A percentile compares a stretch with the other conserved stretches of the same genome.
Evolutionary conservation across 2,113 vertebrate species (phyloP).

Genomic region (Chlorocebus sabaeus): DNA sequence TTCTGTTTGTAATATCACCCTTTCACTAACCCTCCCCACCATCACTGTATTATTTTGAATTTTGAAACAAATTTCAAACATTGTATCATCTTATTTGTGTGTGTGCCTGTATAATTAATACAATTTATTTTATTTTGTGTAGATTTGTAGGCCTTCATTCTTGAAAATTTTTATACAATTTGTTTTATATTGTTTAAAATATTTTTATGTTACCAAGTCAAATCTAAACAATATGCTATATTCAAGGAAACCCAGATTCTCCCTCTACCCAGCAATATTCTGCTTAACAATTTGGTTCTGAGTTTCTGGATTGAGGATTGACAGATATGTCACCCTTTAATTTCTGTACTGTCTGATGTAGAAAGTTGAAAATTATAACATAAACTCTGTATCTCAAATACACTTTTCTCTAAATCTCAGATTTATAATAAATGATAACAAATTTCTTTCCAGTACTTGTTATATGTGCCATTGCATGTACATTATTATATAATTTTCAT

Average conservation of each 20-base stretch:
- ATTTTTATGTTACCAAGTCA: not conserved
- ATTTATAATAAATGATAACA: not conserved
- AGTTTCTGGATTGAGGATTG: not conserved
- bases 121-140: not conserved
- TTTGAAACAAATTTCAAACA: not conserved
- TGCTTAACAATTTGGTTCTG: not conserved
- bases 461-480: not conserved
- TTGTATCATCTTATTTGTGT: not conserved
- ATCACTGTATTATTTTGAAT: not conserved
- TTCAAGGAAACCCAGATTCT: not conserved
- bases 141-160: not conserved
- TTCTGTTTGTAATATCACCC: not conserved
- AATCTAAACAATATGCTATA: not conserved
- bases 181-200: not conserved
- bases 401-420: not conserved
- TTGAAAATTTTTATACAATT: not conserved
- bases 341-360: not conserved
- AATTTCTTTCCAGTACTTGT: not conserved
- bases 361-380: not conserved
- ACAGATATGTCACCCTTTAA: not conserved
- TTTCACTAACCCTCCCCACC: not conserved
- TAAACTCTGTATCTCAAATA: not conserved
- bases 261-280: not conserved
- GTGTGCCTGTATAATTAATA: not conserved
- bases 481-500: not conserved